Base-by-base conservation (phyloP, 1,140 invertebrate species). In the Ruditapes philippinarum region DNA sequence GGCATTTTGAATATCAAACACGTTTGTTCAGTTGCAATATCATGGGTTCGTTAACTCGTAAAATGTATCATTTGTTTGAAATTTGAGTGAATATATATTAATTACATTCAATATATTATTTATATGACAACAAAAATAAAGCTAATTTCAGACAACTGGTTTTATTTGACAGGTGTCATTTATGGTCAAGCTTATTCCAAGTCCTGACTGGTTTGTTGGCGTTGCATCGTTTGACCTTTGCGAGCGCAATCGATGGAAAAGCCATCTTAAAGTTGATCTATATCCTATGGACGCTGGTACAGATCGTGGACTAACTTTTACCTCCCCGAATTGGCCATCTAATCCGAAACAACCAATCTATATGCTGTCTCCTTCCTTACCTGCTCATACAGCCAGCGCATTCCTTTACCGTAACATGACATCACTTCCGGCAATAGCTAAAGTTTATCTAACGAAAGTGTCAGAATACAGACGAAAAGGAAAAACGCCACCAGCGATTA, bases 121-220 rank as follows among this genome's bases (percentile, higher is more conserved):
- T n/a, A n/a, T n/a, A n/a, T n/a, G n/a, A n/a, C n/a, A n/a, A n/a
- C n/a, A n/a, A n/a, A n/a, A n/a, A n/a, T n/a, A n/a, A n/a, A n/a
- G n/a, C n/a, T n/a, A n/a, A n/a, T n/a, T n/a, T n/a, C n/a, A n/a
- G n/a, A n/a, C n/a, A n/a, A n/a, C n/a, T n/a, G n/a, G n/a, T 65
- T 54, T 54, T 82, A 78, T 80, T n/a, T 73, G 54, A 0, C 82
- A 95, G 94, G 51, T 95, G 7, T 94, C 94, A 12, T 93, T 94
- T 51, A 82, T 93, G 68, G 91, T 93, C 51, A 94, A 92, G 81
- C 90, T 95, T 12, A 84, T 93, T 22, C 94, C 94, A 22, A 95
- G 94, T 78, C 94, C 94, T 0, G 94, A 95, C 65, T 95, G 94
- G 94, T 94, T 94, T 76, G 92, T 94, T 31, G 94, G 94, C 0